These are phyloP conservation scores for Siniperca undulata DNA, from an alignment of 2,797 vertebrate species.

Conservation along the genomic window DNA sequence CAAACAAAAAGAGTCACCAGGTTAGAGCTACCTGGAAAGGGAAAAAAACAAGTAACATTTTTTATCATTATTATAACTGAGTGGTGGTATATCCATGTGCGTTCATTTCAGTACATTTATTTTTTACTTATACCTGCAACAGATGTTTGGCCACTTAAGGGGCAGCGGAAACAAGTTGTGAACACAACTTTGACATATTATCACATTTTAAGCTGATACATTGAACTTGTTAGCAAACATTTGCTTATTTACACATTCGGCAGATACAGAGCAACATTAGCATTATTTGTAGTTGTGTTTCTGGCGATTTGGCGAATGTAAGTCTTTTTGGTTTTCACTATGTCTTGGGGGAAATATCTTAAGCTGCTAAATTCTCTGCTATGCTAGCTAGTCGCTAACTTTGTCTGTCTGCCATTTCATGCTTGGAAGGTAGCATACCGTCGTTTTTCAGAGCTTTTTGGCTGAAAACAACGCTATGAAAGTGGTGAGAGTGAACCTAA, in stretches of 20 bases:
- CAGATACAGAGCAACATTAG: too few species aligned
- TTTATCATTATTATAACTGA: background rate
- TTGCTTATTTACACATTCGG: too few species aligned
- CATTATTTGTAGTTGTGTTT: too few species aligned
- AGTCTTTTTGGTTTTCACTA: too few species aligned
- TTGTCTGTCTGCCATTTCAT: background rate
- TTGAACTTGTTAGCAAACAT: too few species aligned
- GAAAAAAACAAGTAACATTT: too few species aligned
- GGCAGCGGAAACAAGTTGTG: background rate
- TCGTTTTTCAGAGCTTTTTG: background rate
- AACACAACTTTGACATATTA: background rate
- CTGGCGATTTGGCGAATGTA: too few species aligned
- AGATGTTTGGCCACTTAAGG: background rate
- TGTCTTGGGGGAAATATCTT: background rate
- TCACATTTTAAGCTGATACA: too few species aligned
- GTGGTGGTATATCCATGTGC: background rate
- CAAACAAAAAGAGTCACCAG: conserved; percentile 46
- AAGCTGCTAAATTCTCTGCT: background rate
- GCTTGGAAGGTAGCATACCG: background rate
- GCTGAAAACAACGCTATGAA: background rate
- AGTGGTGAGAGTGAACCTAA: background rate
- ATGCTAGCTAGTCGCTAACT: background rate
- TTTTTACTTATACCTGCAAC: background rate
- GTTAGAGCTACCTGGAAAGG: background rate
- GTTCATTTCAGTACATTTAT: background rate